phyloP scores from a whole-genome alignment of 2,113 vertebrate species.

The Triplophysa dalaica region DNA sequence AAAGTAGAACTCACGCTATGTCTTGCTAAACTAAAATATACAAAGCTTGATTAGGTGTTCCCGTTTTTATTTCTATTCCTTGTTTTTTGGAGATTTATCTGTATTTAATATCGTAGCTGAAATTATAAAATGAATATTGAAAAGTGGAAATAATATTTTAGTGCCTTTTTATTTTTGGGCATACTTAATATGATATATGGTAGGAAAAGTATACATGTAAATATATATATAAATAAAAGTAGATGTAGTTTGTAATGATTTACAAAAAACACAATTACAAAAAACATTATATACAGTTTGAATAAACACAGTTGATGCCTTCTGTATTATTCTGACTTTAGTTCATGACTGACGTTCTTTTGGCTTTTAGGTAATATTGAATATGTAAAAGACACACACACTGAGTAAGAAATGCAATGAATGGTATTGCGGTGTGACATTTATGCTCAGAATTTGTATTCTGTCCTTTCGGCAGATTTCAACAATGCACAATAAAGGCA shows the following conservation, averaged over 20 bases:
- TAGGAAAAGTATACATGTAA: no score
- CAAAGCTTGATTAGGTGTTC: conserved; percentile 19
- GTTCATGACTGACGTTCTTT: not conserved
- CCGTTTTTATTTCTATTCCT: not conserved
- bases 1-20: conserved; percentile 38
- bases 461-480: conserved; percentile 70
- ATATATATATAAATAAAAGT: no score
- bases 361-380: not conserved
- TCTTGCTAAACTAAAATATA: conserved; percentile 41
- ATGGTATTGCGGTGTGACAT: conserved; percentile 46
- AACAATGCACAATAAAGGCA: conserved; percentile 82
- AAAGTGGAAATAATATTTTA: no score
- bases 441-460: conserved; percentile 57
- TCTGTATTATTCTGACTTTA: no score
- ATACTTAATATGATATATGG: no score
- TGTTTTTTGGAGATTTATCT: no score
- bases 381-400: not conserved
- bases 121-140: not conserved
- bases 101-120: not conserved
- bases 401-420: conserved; percentile 26
- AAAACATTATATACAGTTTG: no score
- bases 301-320: no score
- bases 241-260: no score
- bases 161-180: no score
- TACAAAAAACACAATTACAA: no score